Base-by-base conservation (phyloP, 2,113 vertebrate genomes). In the Vireo altiloquus region DNA sequence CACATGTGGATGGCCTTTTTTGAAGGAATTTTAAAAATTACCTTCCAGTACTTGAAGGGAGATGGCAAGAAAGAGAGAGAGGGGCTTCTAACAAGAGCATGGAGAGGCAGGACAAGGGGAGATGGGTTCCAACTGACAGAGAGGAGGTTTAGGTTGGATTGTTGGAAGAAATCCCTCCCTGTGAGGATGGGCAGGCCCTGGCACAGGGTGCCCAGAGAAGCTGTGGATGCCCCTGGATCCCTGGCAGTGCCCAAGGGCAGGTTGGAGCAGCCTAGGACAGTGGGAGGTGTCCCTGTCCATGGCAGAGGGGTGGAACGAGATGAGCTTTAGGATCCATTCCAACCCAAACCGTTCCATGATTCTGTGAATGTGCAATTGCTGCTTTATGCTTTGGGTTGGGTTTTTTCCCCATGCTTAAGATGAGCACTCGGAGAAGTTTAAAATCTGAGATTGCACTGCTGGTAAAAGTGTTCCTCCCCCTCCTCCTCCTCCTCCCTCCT, bases 401-500 rank as follows among this genome's bases (percentile, higher is more conserved):
- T 11, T 59, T 39, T 60, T 11, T 0, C 14, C 53, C n/a, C 63
- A 85, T 61, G 80, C 31, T 70, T 16, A 31, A 88, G n/a, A 42
- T 22, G 60, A 97, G 40, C 80, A 6, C 52, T 91, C 65, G 35
- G 66, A 86, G 89, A 78, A 87, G 40, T 87, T 86, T 68, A 71
- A 77, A 89, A 64, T 78, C 72, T 57, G 69, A 89, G 74, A 37
- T 64, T 94, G 83, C 91, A 60, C 5, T 50, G 72, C 52, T 74
- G 39, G 82, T 83, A 78, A 87, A 90, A 44, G 21, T 57, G 35
- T 95, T 87, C 63, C 49, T 93, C 79, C 80, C 15, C 63, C 71
- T 78, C 77, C 74, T 92, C 76, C 94, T 92, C 74, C 95, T 78
- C 68, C 76, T 93, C 35, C 40, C 25, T 94, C 92, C 81, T 60